These are phyloP conservation scores for Lapara coniferarum DNA, from an alignment of 2,888 invertebrate genomes.

Conservation along the genomic window DNA sequence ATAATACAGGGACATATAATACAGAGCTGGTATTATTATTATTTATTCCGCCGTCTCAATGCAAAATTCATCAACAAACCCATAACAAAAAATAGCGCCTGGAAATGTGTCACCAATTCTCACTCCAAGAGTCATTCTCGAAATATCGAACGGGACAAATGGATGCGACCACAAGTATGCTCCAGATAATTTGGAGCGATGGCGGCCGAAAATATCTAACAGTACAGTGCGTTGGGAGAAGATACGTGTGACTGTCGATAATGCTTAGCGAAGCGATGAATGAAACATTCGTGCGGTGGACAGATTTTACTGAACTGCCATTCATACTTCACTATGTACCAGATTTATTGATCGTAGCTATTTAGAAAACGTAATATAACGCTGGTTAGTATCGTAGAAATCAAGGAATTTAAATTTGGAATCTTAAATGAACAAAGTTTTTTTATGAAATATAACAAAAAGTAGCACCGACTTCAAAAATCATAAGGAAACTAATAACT, in stretches of 20 bases:
- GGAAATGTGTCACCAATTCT: slow-evolving; percentile 4
- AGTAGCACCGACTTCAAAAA: too few species aligned
- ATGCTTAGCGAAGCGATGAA: slow-evolving; percentile 20
- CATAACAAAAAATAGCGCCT: background rate
- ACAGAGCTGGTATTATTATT: too few species aligned
- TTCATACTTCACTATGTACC: background rate
- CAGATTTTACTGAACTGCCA: slow-evolving; percentile 7
- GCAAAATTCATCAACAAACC: slow-evolving; percentile 9
- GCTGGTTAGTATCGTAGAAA: too few species aligned
- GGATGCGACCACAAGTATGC: slow-evolving; percentile 4
- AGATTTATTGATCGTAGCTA: slow-evolving; percentile 5
- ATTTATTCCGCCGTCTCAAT: too few species aligned
- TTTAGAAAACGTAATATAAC: background rate
- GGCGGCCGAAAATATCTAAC: slow-evolving; percentile 19
- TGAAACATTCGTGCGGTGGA: slow-evolving; percentile 15
- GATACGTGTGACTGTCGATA: slow-evolving; percentile 14
- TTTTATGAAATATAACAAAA: too few species aligned
- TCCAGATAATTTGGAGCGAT: slow-evolving; percentile 15
- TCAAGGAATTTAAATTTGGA: too few species aligned
- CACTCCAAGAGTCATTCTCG: slow-evolving; percentile 6
- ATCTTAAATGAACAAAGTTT: too few species aligned
- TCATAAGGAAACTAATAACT: too few species aligned
- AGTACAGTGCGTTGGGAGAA: slow-evolving; percentile 7
- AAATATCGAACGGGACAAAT: slow-evolving; percentile 7
- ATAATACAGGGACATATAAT: too few species aligned